Percentiles rank a stretch among this genome's conserved stretches.
Evolutionary conservation across 2,888 invertebrate species (phyloP).

Genomic region (Phorcus lineatus): DNA sequence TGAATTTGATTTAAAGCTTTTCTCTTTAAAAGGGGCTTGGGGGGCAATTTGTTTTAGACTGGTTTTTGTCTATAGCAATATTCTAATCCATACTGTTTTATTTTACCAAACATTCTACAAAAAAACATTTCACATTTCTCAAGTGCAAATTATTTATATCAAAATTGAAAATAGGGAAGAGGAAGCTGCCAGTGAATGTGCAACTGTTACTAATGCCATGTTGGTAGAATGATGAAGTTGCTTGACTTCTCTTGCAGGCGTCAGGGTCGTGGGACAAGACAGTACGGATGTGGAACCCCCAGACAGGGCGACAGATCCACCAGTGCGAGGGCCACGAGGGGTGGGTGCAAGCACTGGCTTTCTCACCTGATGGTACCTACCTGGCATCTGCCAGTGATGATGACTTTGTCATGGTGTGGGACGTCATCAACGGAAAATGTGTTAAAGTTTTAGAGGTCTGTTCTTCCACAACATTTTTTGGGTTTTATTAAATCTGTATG

Average conservation of each 20-base stretch:
- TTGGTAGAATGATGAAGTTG: neutral
- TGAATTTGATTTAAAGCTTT: neutral
- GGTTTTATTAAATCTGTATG: too few relatives aligned
- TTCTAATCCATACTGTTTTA: too few relatives aligned
- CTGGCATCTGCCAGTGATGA: constrained; percentile 73
- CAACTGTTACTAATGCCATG: neutral
- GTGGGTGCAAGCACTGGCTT: constrained; percentile 73
- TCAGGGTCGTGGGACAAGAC: constrained; percentile 74
- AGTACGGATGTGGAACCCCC: constrained; percentile 71
- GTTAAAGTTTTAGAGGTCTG: constrained; percentile 67
- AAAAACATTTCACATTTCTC: too few relatives aligned
- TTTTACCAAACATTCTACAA: too few relatives aligned
- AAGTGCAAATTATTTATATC: too few relatives aligned
- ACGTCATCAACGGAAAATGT: constrained; percentile 69
- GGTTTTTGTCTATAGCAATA: too few relatives aligned
- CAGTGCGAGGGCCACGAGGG: constrained; percentile 63
- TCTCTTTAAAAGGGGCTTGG: too few relatives aligned
- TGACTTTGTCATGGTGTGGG: constrained; percentile 72
- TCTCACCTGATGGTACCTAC: constrained; percentile 70
- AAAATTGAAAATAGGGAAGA: too few relatives aligned
- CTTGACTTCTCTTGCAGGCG: constrained; percentile 53
- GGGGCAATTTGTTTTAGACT: too few relatives aligned
- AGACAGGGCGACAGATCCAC: constrained; percentile 59
- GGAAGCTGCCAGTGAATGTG: too few relatives aligned
- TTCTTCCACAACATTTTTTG: too few relatives aligned